phyloP scores from a whole-genome alignment of 2,113 vertebrate genomes.

The Pelmatolapia mariae region DNA sequence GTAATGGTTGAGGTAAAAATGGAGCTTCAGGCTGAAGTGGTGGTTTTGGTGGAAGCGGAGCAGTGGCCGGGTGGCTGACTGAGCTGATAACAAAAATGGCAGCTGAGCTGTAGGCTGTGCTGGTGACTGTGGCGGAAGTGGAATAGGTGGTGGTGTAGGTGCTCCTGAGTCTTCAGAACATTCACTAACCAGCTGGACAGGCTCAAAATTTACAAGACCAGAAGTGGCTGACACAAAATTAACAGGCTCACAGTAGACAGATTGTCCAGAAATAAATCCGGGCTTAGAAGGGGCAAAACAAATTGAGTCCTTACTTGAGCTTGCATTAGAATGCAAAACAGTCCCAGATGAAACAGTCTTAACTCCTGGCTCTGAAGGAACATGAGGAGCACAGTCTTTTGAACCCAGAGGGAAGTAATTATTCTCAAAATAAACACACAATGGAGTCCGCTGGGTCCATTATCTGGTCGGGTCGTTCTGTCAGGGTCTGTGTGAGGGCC shows the following conservation, averaged over 20 bases:
- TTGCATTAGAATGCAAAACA: background rate
- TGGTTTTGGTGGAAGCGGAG: background rate
- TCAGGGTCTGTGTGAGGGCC: no score
- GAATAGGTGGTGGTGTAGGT: background rate
- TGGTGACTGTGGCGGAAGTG: background rate
- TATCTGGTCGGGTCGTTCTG: no score
- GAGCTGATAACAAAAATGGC: background rate
- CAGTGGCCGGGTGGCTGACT: no score
- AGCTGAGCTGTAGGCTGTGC: background rate
- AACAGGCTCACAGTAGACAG: background rate
- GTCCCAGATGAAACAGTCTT: background rate
- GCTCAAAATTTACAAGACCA: background rate
- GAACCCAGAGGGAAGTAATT: background rate
- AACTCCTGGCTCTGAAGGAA: background rate
- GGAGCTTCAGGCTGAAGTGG: background rate
- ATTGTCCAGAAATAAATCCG: background rate
- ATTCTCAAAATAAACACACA: background rate
- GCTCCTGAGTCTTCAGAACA: background rate
- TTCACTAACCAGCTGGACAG: background rate
- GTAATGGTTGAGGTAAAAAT: background rate
- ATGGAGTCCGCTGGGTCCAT: no score
- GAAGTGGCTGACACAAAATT: background rate
- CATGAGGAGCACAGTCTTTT: background rate
- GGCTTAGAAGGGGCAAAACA: background rate
- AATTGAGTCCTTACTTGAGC: background rate